Evolutionary conservation across 2,888 invertebrate genomes (phyloP).

Genomic region (Oxystoma pomonae): DNA sequence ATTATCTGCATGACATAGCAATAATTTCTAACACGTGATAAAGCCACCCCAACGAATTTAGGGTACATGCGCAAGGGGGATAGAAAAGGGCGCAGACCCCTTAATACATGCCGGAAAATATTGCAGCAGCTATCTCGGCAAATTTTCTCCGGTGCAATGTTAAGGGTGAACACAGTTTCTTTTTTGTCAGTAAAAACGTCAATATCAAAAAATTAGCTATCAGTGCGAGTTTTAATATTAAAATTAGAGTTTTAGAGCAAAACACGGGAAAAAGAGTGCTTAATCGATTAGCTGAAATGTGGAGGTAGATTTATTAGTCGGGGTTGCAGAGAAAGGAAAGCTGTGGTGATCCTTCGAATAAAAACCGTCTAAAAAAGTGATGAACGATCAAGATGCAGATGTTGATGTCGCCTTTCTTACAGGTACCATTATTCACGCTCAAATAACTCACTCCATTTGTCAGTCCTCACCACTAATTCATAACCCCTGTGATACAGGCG

Average conservation of each 20-base stretch:
- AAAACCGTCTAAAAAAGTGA: conserved; percentile 46
- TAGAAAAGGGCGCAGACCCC: conserved; percentile 29
- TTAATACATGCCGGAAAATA: conserved; percentile 26
- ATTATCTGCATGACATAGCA: background rate
- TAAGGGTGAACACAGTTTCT: too few relatives aligned
- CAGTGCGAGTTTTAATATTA: background rate
- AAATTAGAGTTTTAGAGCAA: too few relatives aligned
- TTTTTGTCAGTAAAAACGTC: too few relatives aligned
- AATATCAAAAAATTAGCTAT: too few relatives aligned
- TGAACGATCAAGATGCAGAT: conserved; percentile 90
- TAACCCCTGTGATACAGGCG: conserved; percentile 48
- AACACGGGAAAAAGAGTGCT: background rate
- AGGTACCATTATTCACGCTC: conserved; percentile 54
- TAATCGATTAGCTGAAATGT: background rate
- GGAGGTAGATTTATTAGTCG: background rate
- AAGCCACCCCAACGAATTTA: background rate
- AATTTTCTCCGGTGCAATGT: background rate
- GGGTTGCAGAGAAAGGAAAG: conserved; percentile 18
- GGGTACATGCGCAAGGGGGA: conserved; percentile 26
- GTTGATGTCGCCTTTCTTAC: conserved; percentile 84
- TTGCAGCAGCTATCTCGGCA: background rate
- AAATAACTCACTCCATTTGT: conserved; percentile 39
- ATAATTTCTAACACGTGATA: background rate
- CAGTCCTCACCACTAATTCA: conserved; percentile 44
- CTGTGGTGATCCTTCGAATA: conserved; percentile 50